Percentiles rank a stretch among this genome's conserved stretches.
These are phyloP conservation scores for Patella ulyssiponensis DNA, from an alignment of 2,888 invertebrate genomes.

Conservation along the genomic window DNA sequence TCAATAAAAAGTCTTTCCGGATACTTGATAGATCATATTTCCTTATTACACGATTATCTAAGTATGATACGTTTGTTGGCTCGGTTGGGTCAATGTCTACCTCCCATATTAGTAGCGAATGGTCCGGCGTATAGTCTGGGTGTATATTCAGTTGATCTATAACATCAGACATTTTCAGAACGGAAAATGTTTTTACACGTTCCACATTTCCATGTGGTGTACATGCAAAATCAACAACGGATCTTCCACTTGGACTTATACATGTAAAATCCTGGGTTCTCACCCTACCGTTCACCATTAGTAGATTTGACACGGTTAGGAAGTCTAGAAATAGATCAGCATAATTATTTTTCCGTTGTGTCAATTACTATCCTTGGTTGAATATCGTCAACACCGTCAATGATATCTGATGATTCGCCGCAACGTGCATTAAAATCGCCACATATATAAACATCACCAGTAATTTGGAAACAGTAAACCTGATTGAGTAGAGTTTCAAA, in stretches of 20 bases:
- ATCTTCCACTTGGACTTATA: background rate
- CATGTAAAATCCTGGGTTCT: background rate
- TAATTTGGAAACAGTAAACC: background rate
- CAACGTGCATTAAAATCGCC: conserved; percentile 10
- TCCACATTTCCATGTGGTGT: background rate
- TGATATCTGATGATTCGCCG: background rate
- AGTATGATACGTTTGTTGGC: background rate
- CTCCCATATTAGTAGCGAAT: background rate
- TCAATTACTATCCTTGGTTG: background rate
- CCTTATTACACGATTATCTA: background rate
- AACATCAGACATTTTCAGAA: background rate
- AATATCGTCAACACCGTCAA: background rate
- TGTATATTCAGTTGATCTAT: background rate
- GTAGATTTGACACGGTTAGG: background rate
- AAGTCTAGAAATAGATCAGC: background rate
- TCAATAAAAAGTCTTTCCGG: background rate
- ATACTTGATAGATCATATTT: background rate
- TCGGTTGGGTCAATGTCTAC: background rate
- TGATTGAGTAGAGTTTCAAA: background rate
- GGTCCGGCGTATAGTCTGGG: background rate
- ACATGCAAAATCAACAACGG: background rate
- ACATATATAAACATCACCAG: conserved; percentile 3
- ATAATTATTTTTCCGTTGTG: background rate
- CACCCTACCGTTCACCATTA: conserved; percentile 3
- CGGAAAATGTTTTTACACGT: background rate